A percentile compares a stretch with the other conserved stretches of the same genome.
These are phyloP conservation scores for Drosophila nasuta DNA, from an alignment of 1,140 invertebrate genomes.

Conservation along the genomic window DNA sequence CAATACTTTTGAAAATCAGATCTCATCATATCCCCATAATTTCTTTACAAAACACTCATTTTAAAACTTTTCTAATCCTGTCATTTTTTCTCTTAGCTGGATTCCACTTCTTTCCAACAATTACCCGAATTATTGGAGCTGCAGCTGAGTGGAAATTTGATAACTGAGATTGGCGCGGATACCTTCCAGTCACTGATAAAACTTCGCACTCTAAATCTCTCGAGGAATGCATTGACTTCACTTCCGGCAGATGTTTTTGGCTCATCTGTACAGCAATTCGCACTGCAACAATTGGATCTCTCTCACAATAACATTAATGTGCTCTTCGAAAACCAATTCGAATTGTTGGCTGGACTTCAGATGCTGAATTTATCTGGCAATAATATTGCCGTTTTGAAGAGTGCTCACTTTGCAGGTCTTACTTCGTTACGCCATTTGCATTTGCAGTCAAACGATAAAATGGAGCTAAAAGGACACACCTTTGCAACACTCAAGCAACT, in stretches of 20 bases:
- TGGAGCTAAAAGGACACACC: slow-evolving; percentile 13
- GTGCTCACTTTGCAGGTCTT: slow-evolving; percentile 56
- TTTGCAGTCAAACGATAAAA: too few relatives aligned
- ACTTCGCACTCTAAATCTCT: too few relatives aligned
- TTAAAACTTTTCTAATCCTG: too few relatives aligned
- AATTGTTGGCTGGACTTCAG: slow-evolving; percentile 50
- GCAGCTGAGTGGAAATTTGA: slow-evolving; percentile 50
- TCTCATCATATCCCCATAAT: too few relatives aligned
- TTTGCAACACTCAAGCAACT: slow-evolving; percentile 62
- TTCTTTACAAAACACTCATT: too few relatives aligned
- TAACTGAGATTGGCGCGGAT: slow-evolving; percentile 52
- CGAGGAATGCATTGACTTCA: too few relatives aligned
- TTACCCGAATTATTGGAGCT: slow-evolving; percentile 50
- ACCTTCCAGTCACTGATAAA: slow-evolving; percentile 59
- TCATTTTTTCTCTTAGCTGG: slow-evolving; percentile 1
- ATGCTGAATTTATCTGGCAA: slow-evolving; percentile 69
- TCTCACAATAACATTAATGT: slow-evolving; percentile 60
- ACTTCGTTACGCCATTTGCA: slow-evolving; percentile 21
- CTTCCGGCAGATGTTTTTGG: slow-evolving; percentile 65
- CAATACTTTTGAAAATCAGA: too few relatives aligned
- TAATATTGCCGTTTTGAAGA: slow-evolving; percentile 55
- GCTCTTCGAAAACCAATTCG: slow-evolving; percentile 62
- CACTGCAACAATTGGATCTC: slow-evolving; percentile 61
- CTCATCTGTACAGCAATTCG: slow-evolving; percentile 27
- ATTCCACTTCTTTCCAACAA: slow-evolving; percentile 49